Conservation (phyloP, 2,113 vertebrate genomes). For the Raja brachyura region DNA sequence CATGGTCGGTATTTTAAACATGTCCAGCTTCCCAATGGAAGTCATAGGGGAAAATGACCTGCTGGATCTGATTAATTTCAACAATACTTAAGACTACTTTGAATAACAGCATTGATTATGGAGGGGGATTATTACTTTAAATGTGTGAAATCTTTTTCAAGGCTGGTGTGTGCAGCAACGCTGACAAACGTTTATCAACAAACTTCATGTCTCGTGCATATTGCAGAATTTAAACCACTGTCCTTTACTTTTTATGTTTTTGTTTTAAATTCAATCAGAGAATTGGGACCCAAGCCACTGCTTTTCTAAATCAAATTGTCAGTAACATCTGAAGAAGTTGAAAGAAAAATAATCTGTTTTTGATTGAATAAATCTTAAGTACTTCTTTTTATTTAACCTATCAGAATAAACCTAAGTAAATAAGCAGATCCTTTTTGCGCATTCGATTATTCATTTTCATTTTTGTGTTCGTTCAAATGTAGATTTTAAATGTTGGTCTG, state of each 20-base stretch:
- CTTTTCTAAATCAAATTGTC: slow-evolving; percentile 11
- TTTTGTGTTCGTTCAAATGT: not conserved
- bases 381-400: not conserved
- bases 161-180: not conserved
- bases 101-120: slow-evolving; percentile 28
- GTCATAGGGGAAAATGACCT: slow-evolving; percentile 20
- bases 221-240: not conserved
- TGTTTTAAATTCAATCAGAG: not conserved
- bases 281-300: not conserved
- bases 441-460: slow-evolving; percentile 8
- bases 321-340: slow-evolving; percentile 22
- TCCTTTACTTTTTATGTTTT: not conserved
- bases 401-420: slow-evolving; percentile 18
- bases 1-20: slow-evolving; percentile 31
- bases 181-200: not conserved
- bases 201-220: not conserved
- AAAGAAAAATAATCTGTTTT: slow-evolving; percentile 36
- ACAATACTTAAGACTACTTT: slow-evolving; percentile 19
- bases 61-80: slow-evolving; percentile 35
- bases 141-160: slow-evolving; percentile 26
- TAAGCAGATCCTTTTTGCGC: not conserved
- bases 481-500: not conserved
- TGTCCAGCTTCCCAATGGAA: slow-evolving; percentile 16
- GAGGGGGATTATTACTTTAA: slow-evolving; percentile 22
- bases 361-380: slow-evolving; percentile 27